A percentile compares a stretch with the other conserved stretches of the same genome.
phyloP scores from a whole-genome alignment of 2,113 vertebrate genomes.

The Dissostichus mawsoni region DNA sequence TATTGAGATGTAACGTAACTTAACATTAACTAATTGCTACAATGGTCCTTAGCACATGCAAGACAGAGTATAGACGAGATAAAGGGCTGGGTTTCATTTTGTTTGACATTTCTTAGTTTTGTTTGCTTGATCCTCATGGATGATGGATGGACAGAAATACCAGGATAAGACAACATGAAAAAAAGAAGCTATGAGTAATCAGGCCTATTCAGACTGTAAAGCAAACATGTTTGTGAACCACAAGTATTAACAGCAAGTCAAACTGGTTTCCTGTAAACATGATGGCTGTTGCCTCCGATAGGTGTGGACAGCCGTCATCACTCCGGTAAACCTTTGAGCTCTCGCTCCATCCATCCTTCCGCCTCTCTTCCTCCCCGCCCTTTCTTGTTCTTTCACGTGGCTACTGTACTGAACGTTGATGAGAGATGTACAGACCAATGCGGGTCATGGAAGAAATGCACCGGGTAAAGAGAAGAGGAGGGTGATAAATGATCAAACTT shows the following conservation, averaged over 20 bases:
- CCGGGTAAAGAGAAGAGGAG: constrained; percentile 2
- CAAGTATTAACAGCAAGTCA: constrained; percentile 52
- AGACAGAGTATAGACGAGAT: background rate
- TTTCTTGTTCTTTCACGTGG: constrained; percentile 35
- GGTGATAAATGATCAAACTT: constrained; percentile 5
- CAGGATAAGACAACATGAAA: constrained; percentile 20
- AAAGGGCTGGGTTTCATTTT: background rate
- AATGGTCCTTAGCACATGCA: background rate
- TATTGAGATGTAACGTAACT: background rate
- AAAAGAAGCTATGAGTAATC: constrained; percentile 7
- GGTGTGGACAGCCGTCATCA: constrained; percentile 65
- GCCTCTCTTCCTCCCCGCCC: background rate
- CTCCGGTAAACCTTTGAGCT: constrained; percentile 37
- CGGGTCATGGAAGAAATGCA: constrained; percentile 38
- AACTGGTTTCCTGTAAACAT: constrained; percentile 67
- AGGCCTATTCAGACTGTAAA: constrained; percentile 6
- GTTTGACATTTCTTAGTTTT: constrained; percentile 32
- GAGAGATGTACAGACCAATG: constrained; percentile 61
- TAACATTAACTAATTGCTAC: background rate
- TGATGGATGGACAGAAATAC: constrained; percentile 33
- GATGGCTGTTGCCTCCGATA: constrained; percentile 33
- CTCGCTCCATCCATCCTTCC: constrained; percentile 38
- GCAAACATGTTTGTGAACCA: constrained; percentile 23
- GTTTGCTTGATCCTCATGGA: constrained; percentile 1
- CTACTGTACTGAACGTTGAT: constrained; percentile 52